A percentile compares a stretch with the other conserved stretches of the same genome.
These are phyloP conservation scores for Oreocharis arfaki DNA, from an alignment of 2,113 vertebrate species.

Conservation along the genomic window DNA sequence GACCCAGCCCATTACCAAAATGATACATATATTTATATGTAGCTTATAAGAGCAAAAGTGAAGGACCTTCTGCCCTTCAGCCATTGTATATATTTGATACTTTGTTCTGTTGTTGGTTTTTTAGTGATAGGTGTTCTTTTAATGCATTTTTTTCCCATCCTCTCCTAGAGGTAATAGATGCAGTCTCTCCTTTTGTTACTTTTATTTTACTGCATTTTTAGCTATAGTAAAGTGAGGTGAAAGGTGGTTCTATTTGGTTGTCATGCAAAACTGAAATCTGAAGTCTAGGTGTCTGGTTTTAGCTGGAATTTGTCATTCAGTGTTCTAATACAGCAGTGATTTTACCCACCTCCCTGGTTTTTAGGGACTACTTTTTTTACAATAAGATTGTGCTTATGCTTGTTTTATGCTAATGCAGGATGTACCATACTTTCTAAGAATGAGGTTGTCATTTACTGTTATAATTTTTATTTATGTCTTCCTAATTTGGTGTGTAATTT, in stretches of 20 bases:
- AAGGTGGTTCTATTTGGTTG: not conserved
- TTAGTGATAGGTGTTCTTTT: not conserved
- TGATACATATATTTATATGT: not conserved
- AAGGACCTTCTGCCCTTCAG: not conserved
- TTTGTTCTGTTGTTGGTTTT: not conserved
- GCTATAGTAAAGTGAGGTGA: not conserved
- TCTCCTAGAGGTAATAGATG: not conserved
- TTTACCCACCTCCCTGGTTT: not conserved
- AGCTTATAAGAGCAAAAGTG: not conserved
- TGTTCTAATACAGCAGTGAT: not conserved
- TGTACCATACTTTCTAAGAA: not conserved
- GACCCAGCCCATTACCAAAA: not conserved
- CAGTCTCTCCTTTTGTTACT: not conserved
- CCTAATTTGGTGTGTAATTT: not conserved
- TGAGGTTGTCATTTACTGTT: not conserved
- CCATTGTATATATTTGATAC: not conserved
- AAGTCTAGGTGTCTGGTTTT: not conserved
- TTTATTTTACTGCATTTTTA: not conserved
- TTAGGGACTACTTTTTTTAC: not conserved
- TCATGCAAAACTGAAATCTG: not conserved
- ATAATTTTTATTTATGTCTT: not conserved
- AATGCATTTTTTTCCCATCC: accelerated
- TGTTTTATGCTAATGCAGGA: not conserved
- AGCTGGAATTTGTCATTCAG: not conserved
- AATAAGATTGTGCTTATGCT: not conserved